Evolutionary conservation across 2,797 vertebrate genomes (phyloP).

Genomic region (Thripadectes ignobilis): DNA sequence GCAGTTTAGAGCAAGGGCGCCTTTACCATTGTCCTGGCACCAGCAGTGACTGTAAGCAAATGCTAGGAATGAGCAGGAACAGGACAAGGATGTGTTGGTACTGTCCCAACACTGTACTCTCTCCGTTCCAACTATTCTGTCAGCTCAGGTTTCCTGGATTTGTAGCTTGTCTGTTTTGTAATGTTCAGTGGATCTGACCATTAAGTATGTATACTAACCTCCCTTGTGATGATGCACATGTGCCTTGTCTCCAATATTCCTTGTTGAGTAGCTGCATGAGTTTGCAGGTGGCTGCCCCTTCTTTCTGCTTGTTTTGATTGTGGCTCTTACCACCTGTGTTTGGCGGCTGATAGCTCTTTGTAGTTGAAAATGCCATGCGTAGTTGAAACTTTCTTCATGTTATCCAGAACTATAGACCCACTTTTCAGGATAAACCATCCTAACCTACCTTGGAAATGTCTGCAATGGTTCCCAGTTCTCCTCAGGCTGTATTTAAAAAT

Average conservation of each 20-base stretch:
- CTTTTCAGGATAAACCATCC: neutral
- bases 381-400: neutral
- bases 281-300: neutral
- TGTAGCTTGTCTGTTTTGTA: neutral
- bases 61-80: neutral
- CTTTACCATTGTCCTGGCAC: neutral
- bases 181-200: neutral
- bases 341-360: neutral
- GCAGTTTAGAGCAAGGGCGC: neutral
- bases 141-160: neutral
- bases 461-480: neutral
- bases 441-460: neutral
- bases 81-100: neutral
- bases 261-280: neutral
- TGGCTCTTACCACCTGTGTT: neutral
- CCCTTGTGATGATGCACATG: fast-evolving
- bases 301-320: neutral
- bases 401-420: neutral
- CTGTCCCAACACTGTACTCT: neutral
- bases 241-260: neutral
- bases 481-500: neutral
- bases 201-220: neutral
- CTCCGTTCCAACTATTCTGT: neutral
- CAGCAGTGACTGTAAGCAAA: neutral
- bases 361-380: fast-evolving